phyloP scores from a whole-genome alignment of 2,888 invertebrate genomes.

The Dilophus febrilis region DNA sequence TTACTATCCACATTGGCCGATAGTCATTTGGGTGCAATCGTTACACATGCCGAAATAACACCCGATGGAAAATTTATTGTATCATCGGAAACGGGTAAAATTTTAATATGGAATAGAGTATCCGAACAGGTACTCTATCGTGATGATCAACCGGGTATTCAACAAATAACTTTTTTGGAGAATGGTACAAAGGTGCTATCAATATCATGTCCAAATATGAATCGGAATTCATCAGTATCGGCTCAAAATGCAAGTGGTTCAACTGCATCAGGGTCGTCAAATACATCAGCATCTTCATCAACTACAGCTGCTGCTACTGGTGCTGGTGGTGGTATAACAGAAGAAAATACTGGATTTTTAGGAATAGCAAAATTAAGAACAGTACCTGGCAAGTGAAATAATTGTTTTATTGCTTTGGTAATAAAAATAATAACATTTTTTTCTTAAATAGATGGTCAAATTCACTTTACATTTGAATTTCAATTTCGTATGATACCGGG shows the following conservation, averaged over 20 bases:
- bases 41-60: conserved; percentile 81
- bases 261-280: not conserved
- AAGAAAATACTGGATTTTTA: conserved; percentile 39
- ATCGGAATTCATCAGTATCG: conserved; percentile 5
- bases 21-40: conserved; percentile 82
- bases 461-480: conserved; percentile 67
- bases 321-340: conserved; percentile 40
- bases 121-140: conserved; percentile 61
- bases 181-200: conserved; percentile 27
- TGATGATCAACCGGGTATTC: conserved; percentile 51
- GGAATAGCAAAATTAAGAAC: conserved; percentile 52
- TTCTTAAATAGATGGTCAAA: conserved; percentile 61
- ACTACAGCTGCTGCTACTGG: not conserved
- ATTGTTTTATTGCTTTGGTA: not conserved
- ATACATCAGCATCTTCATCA: not conserved
- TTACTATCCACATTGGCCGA: conserved; percentile 77
- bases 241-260: conserved; percentile 3
- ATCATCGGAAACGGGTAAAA: conserved; percentile 81
- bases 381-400: conserved; percentile 44
- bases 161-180: conserved; percentile 29
- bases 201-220: conserved; percentile 26
- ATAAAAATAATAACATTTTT: not conserved
- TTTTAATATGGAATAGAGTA: conserved; percentile 73
- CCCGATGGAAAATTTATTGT: conserved; percentile 68
- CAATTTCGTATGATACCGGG: conserved; percentile 55